These are phyloP conservation scores for Sebastes reedi DNA, from an alignment of 2,797 vertebrate genomes.

Conservation along the genomic window DNA sequence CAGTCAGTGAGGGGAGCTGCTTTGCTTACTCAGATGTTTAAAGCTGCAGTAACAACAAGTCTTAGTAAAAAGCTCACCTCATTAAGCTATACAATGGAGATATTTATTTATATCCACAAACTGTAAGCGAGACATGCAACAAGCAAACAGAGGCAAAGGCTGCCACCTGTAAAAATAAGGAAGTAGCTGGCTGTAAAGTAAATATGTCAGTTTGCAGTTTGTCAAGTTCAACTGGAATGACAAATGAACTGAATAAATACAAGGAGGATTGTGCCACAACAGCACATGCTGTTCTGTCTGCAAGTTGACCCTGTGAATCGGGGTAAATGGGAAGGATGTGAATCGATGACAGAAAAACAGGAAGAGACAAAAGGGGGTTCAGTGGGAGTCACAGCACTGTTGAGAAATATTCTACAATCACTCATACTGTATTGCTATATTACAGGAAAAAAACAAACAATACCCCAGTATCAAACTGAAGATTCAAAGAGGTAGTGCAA, in stretches of 20 bases:
- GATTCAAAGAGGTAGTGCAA: neutral
- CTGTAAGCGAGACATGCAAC: neutral
- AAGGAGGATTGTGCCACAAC: neutral
- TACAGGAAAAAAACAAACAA: neutral
- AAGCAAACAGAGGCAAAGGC: neutral
- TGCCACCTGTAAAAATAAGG: neutral
- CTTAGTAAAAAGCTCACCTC: accelerated
- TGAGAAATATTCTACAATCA: neutral
- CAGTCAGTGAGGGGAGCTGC: conserved; percentile 7
- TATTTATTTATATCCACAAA: neutral
- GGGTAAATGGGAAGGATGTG: neutral
- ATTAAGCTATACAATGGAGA: neutral
- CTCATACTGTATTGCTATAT: neutral
- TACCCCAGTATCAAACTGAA: neutral
- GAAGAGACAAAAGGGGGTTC: neutral
- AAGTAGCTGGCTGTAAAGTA: neutral
- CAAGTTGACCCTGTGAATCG: neutral
- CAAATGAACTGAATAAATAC: neutral
- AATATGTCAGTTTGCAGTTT: neutral
- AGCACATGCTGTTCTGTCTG: neutral
- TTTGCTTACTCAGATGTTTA: neutral
- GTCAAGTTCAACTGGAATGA: neutral
- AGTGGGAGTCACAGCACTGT: neutral
- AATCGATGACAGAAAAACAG: neutral
- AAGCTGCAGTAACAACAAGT: conserved; percentile 15